Evolutionary conservation across 1,140 invertebrate species (phyloP), one percentile per base, ranked within the genome.

Genomic region (Cyclina sinensis): DNA sequence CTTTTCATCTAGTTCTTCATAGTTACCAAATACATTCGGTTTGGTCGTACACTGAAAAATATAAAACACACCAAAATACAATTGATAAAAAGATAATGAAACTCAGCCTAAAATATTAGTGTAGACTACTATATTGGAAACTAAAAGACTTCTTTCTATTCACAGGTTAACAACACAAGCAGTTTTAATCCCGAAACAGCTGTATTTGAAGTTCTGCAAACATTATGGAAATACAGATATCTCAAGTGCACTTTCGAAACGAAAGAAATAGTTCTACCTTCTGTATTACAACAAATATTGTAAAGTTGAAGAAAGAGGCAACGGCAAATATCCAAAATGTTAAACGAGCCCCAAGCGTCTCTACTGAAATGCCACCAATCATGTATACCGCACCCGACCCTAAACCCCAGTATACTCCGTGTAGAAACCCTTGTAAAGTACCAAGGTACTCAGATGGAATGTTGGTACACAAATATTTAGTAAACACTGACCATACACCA

Each of bases 391-490:
- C 78, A 18, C 90, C 90, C 12, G 86, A 73, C 2, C 90, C 90
- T 14, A 91, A 59, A 21, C 90, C 90, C 90, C 90, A 91, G 46
- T 90, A 91, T 14, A 91, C 86, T 7, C 90, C 90, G 48, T 91
- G 90, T 9, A 91, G 76, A 16, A 91, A 90, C 2, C 90, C 90
- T 59, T 91, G 90, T 59, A 91, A 68, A 9, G 88, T 90, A 0
- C 85, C 89, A 11, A 91, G 30, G 59, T 89, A 89, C 39, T 91
- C 90, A 12, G 73, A 74, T 1, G 89, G 90, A 57, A 91, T 57
- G 27, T 57, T 83, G 24, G 81, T 43, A 37, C 88, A 91, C 54
- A 89, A 73, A 73, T 89, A 91, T 11, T 85, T 83, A 1, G 68
- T 88, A n/a, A 85, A 62, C 2, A 82, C 82, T 48, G 82, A 84